phyloP scores from a whole-genome alignment of 2,797 vertebrate species.

The Loriculus beryllinus region DNA sequence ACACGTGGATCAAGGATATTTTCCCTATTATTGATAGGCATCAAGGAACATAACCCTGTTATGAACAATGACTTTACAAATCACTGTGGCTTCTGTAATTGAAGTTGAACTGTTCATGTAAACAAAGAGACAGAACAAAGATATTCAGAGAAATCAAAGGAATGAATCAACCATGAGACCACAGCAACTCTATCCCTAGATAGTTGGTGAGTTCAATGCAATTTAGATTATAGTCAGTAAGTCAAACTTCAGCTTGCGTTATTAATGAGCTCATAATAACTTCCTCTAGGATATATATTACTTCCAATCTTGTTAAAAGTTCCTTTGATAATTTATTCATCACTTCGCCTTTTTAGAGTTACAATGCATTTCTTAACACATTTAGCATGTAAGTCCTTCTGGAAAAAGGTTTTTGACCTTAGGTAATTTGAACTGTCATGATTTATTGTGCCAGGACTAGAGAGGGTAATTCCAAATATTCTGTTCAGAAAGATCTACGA shows the following conservation, averaged over 20 bases:
- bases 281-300: constrained; percentile 66
- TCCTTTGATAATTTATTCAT: constrained; percentile 74
- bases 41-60: not conserved
- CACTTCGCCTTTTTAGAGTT: constrained; percentile 58
- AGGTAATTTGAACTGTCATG: constrained; percentile 47
- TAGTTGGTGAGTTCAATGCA: not conserved
- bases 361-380: constrained; percentile 13
- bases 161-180: constrained; percentile 26
- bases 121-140: constrained; percentile 10
- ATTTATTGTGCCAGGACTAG: constrained; percentile 17
- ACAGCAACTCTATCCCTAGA: constrained; percentile 27
- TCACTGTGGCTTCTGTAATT: not conserved
- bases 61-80: not conserved
- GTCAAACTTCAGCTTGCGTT: constrained; percentile 56
- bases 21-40: not conserved
- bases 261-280: constrained; percentile 65
- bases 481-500: not conserved
- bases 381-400: constrained; percentile 49
- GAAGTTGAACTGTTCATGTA: not conserved
- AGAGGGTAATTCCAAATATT: constrained; percentile 1
- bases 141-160: constrained; percentile 31
- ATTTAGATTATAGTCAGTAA: constrained; percentile 56
- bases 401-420: constrained; percentile 60
- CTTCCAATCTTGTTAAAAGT: constrained; percentile 64
- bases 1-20: accelerated